Base-by-base conservation (phyloP, 53 echinoderm and acorn worm species). In the Luidia sarsii region DNA sequence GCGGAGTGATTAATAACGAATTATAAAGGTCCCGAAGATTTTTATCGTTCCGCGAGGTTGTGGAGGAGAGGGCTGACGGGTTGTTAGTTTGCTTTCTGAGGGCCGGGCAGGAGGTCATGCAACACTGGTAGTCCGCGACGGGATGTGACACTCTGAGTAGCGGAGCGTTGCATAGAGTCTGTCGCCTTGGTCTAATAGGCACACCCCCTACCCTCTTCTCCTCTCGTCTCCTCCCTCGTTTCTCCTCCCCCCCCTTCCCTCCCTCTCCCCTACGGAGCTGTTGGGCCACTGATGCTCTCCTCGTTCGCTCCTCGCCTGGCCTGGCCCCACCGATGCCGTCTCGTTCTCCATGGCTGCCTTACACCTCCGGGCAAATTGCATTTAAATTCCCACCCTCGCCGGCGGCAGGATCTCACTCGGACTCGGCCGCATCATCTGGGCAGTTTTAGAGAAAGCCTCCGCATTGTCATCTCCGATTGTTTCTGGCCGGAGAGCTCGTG, bases 1-100 rank as follows among this genome's bases (percentile, higher is more conserved):
- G 61, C 77, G n/a, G 61, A 32, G 61, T 77, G 77, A 77, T 77
- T 77, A 77, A 77, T 77, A 77, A 45, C 39, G 60, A 60, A 77
- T 77, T n/a, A n/a, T n/a, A n/a, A n/a, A n/a, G n/a, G n/a, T n/a
- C n/a, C n/a, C n/a, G n/a, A n/a, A n/a, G n/a, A n/a, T n/a, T n/a
- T n/a, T n/a, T n/a, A n/a, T n/a, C n/a, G n/a, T n/a, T n/a, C n/a
- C n/a, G n/a, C n/a, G n/a, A n/a, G n/a, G n/a, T n/a, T n/a, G n/a
- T n/a, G n/a, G n/a, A n/a, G n/a, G n/a, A n/a, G n/a, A n/a, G n/a
- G n/a, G n/a, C n/a, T n/a, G n/a, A n/a, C n/a, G n/a, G n/a, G n/a
- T n/a, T n/a, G 77, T 60, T 45, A 60, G 77, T 57, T 57, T 46
- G 48, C n/a, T 34, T 29, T 65, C 32, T 10, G 37, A 11, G 59